These are phyloP conservation scores for Psittacula derbiana DNA, from an alignment of 2,797 vertebrate species.

Conservation along the genomic window DNA sequence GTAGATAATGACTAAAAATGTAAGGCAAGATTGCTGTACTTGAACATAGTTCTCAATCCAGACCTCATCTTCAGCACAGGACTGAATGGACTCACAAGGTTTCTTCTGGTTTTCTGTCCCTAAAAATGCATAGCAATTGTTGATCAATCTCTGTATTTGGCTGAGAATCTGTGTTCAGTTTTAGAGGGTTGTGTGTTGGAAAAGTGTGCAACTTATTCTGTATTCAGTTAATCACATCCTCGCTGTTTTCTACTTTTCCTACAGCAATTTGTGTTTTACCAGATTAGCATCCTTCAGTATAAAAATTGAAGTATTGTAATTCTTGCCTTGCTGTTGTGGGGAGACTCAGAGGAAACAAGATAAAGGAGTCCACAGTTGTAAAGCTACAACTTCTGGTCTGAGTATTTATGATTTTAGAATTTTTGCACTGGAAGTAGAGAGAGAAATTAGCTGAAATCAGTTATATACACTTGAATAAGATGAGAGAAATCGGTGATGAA, in stretches of 20 bases:
- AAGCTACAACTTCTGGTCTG: not conserved
- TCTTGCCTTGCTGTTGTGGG: not conserved
- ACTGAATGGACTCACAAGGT: rapidly evolving
- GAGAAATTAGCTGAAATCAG: not conserved
- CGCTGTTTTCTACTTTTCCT: not conserved
- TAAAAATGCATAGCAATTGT: not conserved
- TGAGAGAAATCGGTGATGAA: not conserved
- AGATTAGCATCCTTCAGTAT: not conserved
- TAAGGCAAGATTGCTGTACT: not conserved
- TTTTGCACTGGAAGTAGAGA: not conserved
- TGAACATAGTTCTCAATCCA: not conserved
- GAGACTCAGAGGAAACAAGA: not conserved
- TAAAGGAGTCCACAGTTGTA: not conserved
- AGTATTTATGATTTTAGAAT: not conserved
- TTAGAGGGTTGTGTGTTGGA: not conserved
- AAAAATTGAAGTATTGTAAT: not conserved
- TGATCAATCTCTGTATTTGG: not conserved
- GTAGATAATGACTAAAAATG: not conserved
- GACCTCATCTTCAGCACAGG: not conserved
- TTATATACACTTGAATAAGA: not conserved
- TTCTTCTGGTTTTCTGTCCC: not conserved
- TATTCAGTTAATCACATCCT: not conserved
- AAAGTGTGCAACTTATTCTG: not conserved
- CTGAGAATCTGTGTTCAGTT: not conserved
- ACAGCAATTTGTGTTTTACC: not conserved